Evolutionary conservation across 2,113 vertebrate genomes (phyloP), one percentile per base, ranked within the genome.

Genomic region (Microcebus griseorufus): DNA sequence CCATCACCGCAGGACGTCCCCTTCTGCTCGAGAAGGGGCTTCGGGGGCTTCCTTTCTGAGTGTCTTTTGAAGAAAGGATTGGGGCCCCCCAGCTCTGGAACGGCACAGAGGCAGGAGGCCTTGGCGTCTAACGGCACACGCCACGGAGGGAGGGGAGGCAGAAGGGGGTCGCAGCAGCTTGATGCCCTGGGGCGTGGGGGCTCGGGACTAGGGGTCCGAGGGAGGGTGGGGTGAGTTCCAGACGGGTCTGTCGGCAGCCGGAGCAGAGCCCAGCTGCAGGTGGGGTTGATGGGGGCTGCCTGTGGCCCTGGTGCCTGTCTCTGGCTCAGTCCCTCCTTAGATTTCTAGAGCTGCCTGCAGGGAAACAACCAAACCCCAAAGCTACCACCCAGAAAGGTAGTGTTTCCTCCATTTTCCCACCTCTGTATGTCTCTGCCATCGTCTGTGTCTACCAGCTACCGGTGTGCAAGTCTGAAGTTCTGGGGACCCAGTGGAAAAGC

Each of bases 381-480:
- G 29, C 80, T 67, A 2, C 45, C 32, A 37, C 29, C 81, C 64
- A 6, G 34, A 42, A 32, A 87, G 58, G 76, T 7, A 23, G 64
- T 18, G 20, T 48, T 75, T n/a, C 4, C 78, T 85, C 55, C 39
- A 0, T 55, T 45, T 22, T 5, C 37, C 65, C 11, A 6, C 45
- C 58, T 39, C 10, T 2, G 55, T 22, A 2, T 42, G 37, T 67
- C 7, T 34, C 89, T n/a, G 25, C 23, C 69, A 1, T 69, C 83
- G 27, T 55, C 39, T 4, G 6, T 72, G 5, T 78, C 85, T 22
- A 16, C 48, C 34, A 12, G 4, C 62, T 7, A 1, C 45, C 2
- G 0, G 14, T 2, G 10, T 20, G 48, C 18, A 23, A 6, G 0
- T 0, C 11, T 13, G 69, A 58, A 0, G 32, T 14, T 12, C 84